These are phyloP conservation scores for Eupithecia tripunctaria DNA, from an alignment of 2,888 invertebrate species.

Conservation along the genomic window DNA sequence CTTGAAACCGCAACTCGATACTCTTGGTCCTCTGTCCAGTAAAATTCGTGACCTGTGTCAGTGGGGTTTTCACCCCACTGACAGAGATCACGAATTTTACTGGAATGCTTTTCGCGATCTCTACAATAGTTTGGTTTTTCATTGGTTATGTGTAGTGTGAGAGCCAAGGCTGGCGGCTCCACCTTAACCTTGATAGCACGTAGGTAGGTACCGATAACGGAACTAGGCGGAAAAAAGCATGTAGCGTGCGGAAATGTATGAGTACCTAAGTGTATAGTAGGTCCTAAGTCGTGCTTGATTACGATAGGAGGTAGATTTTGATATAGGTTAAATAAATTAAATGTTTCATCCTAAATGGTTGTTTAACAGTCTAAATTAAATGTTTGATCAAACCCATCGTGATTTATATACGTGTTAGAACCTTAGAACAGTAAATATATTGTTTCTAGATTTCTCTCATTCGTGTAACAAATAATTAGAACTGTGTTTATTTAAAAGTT, in stretches of 20 bases:
- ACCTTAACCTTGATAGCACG: constrained; percentile 46
- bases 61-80: constrained; percentile 32
- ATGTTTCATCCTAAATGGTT: background rate
- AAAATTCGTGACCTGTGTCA: too few species aligned
- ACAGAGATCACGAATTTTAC: constrained; percentile 4
- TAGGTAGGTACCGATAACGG: constrained; percentile 43
- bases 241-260: constrained; percentile 47
- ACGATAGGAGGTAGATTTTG: background rate
- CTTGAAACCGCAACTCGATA: constrained; percentile 50
- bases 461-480: background rate
- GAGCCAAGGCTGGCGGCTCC: constrained; percentile 47
- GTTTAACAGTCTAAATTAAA: background rate
- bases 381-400: background rate
- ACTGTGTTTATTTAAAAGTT: background rate
- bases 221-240: constrained; percentile 49
- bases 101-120: constrained; percentile 44
- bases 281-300: background rate
- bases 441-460: background rate
- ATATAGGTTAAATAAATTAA: background rate
- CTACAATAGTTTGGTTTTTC: constrained; percentile 47
- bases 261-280: constrained; percentile 2
- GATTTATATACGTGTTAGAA: background rate
- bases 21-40: constrained; percentile 45
- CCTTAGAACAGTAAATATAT: background rate
- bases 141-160: constrained; percentile 47